Percentiles rank a stretch among this genome's conserved stretches.
phyloP scores from a whole-genome alignment of 1,140 invertebrate genomes.

The Coenobita brevimanus region DNA sequence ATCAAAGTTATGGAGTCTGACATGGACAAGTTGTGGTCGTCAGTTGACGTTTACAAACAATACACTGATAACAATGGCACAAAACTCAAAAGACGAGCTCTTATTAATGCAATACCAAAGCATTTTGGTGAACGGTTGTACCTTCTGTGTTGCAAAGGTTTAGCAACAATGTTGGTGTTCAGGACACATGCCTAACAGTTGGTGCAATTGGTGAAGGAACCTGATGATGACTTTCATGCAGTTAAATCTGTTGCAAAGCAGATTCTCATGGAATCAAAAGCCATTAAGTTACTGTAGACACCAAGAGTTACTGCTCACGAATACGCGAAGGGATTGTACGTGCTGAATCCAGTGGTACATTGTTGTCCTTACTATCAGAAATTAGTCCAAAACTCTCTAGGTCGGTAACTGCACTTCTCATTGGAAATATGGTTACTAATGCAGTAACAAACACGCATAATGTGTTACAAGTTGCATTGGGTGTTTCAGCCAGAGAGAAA shows the following conservation, averaged over 20 bases:
- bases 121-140: conserved; percentile 11
- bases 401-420: conserved; percentile 7
- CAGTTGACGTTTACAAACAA: conserved; percentile 2
- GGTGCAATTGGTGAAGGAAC: not conserved
- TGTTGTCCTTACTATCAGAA: not conserved
- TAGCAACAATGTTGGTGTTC: conserved; percentile 4
- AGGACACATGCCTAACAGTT: not conserved
- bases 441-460: not conserved
- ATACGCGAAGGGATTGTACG: not conserved
- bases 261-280: not conserved
- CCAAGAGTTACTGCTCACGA: not conserved
- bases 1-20: no score
- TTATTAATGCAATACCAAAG: conserved; percentile 15
- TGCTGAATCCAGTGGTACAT: conserved; percentile 8
- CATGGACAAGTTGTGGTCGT: no score
- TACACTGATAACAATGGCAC: conserved; percentile 12
- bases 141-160: conserved; percentile 14
- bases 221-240: conserved; percentile 8
- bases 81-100: no score
- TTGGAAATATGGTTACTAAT: not conserved
- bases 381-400: no score
- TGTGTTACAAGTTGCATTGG: not conserved
- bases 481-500: not conserved
- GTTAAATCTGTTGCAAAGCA: not conserved
- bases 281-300: not conserved